Conservation (phyloP, 2,113 vertebrate genomes). For the Australoheros scitulus region DNA sequence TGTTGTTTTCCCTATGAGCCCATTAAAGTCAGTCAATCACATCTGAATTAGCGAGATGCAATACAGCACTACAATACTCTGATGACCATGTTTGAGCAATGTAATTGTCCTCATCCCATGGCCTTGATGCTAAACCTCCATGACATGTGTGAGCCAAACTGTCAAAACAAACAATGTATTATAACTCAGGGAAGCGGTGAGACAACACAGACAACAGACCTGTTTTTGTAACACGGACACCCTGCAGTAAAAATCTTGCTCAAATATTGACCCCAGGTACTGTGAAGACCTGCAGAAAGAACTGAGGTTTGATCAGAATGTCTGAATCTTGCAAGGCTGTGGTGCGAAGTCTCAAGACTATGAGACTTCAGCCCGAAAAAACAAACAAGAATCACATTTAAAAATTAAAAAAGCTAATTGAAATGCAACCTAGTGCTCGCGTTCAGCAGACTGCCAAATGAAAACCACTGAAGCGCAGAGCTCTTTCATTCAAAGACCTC, state of each 20-base stretch:
- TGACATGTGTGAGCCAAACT: conserved; percentile 26
- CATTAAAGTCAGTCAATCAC: no score
- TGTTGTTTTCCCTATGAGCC: no score
- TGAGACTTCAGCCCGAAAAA: neutral
- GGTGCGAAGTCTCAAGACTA: neutral
- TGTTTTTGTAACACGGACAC: conserved; percentile 22
- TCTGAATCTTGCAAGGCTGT: accelerated
- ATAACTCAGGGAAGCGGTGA: neutral
- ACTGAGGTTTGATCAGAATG: neutral
- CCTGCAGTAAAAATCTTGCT: neutral
- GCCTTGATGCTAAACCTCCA: conserved; percentile 22
- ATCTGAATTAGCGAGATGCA: neutral
- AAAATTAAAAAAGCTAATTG: conserved; percentile 5
- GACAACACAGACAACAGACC: conserved; percentile 8
- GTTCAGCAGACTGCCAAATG: conserved; percentile 21
- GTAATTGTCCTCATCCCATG: neutral
- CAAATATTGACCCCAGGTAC: neutral
- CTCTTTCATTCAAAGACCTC: conserved; percentile 62
- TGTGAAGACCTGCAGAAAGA: neutral
- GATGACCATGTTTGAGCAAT: neutral
- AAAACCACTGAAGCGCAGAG: conserved; percentile 34
- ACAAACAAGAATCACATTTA: neutral
- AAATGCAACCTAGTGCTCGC: conserved; percentile 17
- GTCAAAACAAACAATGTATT: conserved; percentile 53
- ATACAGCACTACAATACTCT: neutral